phyloP scores from a whole-genome alignment of 2,113 vertebrate genomes.

The Rhinopomastus cyanomelas region DNA sequence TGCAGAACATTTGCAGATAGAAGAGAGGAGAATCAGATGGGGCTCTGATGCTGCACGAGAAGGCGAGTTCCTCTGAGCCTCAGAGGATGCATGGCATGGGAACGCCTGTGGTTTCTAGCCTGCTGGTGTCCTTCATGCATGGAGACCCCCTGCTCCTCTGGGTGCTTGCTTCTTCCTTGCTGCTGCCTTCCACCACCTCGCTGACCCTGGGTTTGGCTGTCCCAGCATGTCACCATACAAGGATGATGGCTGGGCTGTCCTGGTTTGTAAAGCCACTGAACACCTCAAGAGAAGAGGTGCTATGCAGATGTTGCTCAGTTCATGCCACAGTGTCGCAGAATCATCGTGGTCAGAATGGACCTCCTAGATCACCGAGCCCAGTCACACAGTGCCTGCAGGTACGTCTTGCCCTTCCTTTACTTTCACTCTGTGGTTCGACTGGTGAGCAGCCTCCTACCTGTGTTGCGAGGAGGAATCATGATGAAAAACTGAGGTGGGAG shows the following conservation, averaged over 20 bases:
- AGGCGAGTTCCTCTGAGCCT: background rate
- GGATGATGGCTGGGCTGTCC: accelerated
- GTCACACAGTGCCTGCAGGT: too few species aligned
- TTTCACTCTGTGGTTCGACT: too few species aligned
- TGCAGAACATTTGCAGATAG: background rate
- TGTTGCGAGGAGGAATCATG: too few species aligned
- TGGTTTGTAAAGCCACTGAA: too few species aligned
- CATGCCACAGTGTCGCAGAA: too few species aligned
- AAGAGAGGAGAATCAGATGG: background rate
- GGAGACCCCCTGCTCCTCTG: background rate
- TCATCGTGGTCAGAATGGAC: too few species aligned
- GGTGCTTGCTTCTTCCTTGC: background rate
- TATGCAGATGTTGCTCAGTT: too few species aligned
- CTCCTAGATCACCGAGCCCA: too few species aligned
- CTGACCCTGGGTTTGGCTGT: background rate
- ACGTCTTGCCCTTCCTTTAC: too few species aligned
- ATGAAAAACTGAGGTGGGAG: too few species aligned
- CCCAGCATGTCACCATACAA: background rate
- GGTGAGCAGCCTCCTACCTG: too few species aligned
- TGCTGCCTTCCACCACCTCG: background rate
- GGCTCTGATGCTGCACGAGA: background rate
- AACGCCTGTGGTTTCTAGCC: background rate
- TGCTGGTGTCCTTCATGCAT: background rate
- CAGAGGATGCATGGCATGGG: background rate
- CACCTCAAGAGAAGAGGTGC: too few species aligned